Percentiles rank a stretch among this genome's conserved stretches.
These are phyloP conservation scores for Eospalax fontanierii DNA, from an alignment of 2,797 vertebrate species.

Conservation along the genomic window DNA sequence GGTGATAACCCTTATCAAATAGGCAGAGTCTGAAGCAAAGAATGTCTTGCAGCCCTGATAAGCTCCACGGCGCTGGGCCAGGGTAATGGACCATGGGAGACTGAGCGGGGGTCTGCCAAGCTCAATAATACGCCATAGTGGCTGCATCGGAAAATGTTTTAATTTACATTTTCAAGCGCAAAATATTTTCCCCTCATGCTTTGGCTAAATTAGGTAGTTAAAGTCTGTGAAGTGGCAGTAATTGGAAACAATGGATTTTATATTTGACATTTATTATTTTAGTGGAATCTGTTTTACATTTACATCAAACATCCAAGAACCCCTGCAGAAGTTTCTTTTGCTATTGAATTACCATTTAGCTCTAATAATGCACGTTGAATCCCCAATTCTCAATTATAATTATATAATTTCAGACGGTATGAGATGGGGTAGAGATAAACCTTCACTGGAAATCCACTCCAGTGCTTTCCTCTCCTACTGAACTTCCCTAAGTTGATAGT, in stretches of 20 bases:
- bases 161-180: conserved; percentile 82
- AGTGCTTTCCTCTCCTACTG: not conserved
- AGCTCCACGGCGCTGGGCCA: conserved; percentile 80
- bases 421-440: conserved; percentile 56
- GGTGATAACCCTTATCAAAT: conserved; percentile 85
- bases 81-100: conserved; percentile 82
- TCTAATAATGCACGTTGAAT: conserved; percentile 74
- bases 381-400: conserved; percentile 75
- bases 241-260: conserved; percentile 78
- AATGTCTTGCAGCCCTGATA: conserved; percentile 81
- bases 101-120: conserved; percentile 78
- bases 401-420: conserved; percentile 68
- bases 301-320: conserved; percentile 84
- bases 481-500: conserved; percentile 63
- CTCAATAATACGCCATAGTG: conserved; percentile 72
- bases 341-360: conserved; percentile 77
- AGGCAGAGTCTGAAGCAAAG: conserved; percentile 79
- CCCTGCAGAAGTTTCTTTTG: conserved; percentile 82
- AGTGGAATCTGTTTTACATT: conserved; percentile 80
- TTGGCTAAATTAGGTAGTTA: conserved; percentile 76
- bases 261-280: conserved; percentile 84
- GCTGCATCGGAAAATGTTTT: conserved; percentile 79
- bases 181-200: conserved; percentile 78
- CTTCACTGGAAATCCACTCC: conserved; percentile 23
- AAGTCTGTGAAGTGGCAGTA: conserved; percentile 80